These are phyloP conservation scores for Ageneiosus marmoratus DNA, from an alignment of 2,113 vertebrate genomes.

Conservation along the genomic window DNA sequence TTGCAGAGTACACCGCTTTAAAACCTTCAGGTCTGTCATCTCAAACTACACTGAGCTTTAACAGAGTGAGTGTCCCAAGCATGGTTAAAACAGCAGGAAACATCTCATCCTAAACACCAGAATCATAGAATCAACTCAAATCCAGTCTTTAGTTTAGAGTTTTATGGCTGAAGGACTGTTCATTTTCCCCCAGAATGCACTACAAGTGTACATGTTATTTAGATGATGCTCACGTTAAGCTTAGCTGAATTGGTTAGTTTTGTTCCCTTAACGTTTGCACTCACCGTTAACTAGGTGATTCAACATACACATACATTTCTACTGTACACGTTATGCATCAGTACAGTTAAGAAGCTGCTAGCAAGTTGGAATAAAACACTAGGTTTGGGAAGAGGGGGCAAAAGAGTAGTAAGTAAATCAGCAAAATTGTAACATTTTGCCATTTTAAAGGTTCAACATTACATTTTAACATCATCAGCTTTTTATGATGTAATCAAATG, in stretches of 20 bases:
- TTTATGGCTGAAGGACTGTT: neutral
- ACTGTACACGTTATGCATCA: neutral
- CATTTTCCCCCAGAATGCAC: neutral
- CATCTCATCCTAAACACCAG: neutral
- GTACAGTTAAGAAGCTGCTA: neutral
- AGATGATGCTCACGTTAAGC: neutral
- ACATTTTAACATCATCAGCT: neutral
- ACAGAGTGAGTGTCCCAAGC: neutral
- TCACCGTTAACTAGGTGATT: neutral
- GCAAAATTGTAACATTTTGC: neutral
- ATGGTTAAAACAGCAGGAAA: neutral
- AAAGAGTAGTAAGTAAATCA: neutral
- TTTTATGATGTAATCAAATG: neutral
- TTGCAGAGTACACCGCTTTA: conserved; percentile 8
- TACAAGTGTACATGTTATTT: neutral
- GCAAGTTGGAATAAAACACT: neutral
- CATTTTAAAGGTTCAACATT: neutral
- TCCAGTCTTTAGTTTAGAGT: neutral
- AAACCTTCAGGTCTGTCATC: neutral
- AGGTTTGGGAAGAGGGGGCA: neutral
- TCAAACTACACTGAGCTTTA: neutral
- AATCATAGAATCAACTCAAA: neutral
- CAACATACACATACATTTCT: neutral
- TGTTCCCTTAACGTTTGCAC: neutral
- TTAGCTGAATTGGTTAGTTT: neutral